phyloP scores from a whole-genome alignment of 2,113 vertebrate species.

The Catharus minimus region DNA sequence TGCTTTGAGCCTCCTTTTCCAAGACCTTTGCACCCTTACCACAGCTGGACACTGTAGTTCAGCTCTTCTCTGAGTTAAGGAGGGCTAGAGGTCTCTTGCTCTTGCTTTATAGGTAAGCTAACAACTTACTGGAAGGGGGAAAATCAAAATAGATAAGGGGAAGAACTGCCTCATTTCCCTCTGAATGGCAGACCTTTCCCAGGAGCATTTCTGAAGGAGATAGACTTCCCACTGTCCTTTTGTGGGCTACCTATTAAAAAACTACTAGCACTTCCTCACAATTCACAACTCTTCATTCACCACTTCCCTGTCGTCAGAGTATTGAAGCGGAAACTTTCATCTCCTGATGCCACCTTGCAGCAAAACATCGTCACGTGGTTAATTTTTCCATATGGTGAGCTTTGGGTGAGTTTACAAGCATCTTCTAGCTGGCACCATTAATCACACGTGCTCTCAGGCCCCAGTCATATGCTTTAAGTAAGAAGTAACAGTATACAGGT shows the following conservation, averaged over 20 bases:
- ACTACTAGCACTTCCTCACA: background rate
- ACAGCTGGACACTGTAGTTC: background rate
- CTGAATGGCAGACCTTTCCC: background rate
- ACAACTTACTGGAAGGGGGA: background rate
- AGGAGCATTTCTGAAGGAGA: background rate
- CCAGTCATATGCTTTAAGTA: fast-evolving
- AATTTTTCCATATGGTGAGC: background rate
- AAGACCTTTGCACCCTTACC: background rate
- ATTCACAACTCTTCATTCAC: background rate
- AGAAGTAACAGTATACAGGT: background rate
- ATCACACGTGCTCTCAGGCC: background rate
- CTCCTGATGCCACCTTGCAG: background rate
- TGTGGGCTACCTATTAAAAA: background rate
- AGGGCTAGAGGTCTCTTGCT: background rate
- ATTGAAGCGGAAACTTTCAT: background rate
- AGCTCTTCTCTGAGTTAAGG: background rate
- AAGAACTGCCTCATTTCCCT: background rate
- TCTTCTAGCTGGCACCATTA: background rate
- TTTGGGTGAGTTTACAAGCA: fast-evolving
- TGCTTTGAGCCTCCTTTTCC: background rate
- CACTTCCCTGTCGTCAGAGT: background rate
- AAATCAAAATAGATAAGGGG: background rate
- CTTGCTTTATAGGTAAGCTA: background rate
- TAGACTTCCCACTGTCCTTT: background rate
- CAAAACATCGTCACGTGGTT: background rate